Evolutionary conservation across 2,113 vertebrate genomes (phyloP), one percentile per base, ranked within the genome.

Genomic region (Tringa solitaria): DNA sequence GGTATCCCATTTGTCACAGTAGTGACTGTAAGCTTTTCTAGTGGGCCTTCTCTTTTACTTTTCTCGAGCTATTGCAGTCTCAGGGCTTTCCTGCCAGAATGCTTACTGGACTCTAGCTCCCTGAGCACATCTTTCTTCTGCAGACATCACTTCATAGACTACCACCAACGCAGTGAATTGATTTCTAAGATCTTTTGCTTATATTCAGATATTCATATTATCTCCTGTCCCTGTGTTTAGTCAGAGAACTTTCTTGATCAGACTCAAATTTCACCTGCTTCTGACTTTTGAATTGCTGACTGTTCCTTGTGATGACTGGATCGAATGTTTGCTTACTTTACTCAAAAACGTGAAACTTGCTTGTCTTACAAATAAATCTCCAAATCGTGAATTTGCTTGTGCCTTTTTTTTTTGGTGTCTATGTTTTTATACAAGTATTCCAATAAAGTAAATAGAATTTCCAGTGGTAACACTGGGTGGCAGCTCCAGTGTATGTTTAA

Each of bases 351-450:
- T 68, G 30, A 53, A 92, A 73, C 26, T 84, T 64, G 2, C 46
- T 91, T 89, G 14, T 80, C 63, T 94, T 89, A 35, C 57, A 73
- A 89, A 87, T 89, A 94, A 84, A 89, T 53, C 35, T 89, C 32
- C 57, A 95, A 76, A 41, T 56, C 9, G 21, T 72, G 4, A 75
- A 68, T 87, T 94, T 68, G 19, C 17, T 78, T 80, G 69, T 48
- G 61, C 37, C n/a, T n/a, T n/a, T 1, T 0, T 35, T 64, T 82
- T 92, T 87, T 75, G 32, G 16, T 19, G 21, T 92, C 57, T 85
- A 2, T 6, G 72, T 9, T 60, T 19, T 93, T 64, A 20, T 8
- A 39, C 27, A 56, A 19, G 43, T 79, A n/a, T 88, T 91, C 28
- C 6, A 64, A 8, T 43, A 20, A 84, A 74, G 27, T 67, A n/a